These are phyloP conservation scores for Fragariocoptes setiger DNA, from an alignment of 1,140 invertebrate genomes.

Conservation along the genomic window DNA sequence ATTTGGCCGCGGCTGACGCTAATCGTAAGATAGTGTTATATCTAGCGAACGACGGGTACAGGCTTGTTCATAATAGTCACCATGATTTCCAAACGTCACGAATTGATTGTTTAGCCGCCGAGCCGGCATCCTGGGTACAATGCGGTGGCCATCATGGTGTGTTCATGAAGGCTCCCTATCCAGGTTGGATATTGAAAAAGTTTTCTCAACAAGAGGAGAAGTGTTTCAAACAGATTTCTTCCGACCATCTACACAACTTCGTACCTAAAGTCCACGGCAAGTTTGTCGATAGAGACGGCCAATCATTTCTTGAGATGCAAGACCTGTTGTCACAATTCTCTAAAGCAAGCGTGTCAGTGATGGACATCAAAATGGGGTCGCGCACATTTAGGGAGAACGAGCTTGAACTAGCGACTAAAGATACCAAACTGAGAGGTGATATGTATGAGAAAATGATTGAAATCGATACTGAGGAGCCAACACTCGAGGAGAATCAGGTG, in stretches of 20 bases:
- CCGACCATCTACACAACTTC: constrained; percentile 47
- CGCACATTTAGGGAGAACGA: constrained; percentile 80
- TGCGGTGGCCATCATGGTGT: constrained; percentile 50
- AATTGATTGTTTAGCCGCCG: too few species aligned
- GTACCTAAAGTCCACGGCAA: constrained; percentile 66
- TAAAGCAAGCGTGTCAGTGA: constrained; percentile 62
- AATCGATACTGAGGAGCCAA: constrained; percentile 59
- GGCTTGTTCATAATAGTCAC: too few species aligned
- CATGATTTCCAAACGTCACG: too few species aligned
- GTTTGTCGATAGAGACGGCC: constrained; percentile 35
- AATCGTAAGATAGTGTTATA: too few species aligned
- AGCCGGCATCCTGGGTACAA: constrained; percentile 87
- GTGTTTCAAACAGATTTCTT: constrained; percentile 37
- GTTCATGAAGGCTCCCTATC: constrained; percentile 62
- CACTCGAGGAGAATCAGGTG: constrained; percentile 48
- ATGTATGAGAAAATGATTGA: constrained; percentile 97
- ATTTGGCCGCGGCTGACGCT: too few species aligned
- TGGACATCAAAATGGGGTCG: constrained; percentile 86
- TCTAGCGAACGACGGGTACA: too few species aligned
- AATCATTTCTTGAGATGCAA: constrained; percentile 57
- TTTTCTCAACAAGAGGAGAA: constrained; percentile 54
- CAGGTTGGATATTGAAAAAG: constrained; percentile 74
- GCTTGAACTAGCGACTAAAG: constrained; percentile 65
- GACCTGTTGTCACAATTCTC: constrained; percentile 64
- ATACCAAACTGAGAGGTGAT: constrained; percentile 67